A percentile compares a stretch with the other conserved stretches of the same genome.
Conservation (phyloP, 1,140 invertebrate species). For the Magallana angulata region DNA sequence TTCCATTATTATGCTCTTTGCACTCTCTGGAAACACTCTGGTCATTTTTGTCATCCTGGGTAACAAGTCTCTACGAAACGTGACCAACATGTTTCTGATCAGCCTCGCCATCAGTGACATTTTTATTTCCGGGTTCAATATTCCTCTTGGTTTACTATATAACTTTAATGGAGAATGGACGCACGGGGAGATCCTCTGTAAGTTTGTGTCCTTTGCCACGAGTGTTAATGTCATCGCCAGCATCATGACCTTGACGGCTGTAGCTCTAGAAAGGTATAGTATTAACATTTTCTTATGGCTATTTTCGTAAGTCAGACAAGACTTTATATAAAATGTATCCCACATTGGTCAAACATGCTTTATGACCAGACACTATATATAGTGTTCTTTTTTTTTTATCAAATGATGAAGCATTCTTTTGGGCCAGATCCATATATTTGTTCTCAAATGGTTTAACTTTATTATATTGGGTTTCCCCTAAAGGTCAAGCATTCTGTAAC, state of each 20-base stretch:
- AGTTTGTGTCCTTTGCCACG: conserved; percentile 51
- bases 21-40: conserved; percentile 52
- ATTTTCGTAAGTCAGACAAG: too few relatives aligned
- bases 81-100: conserved; percentile 73
- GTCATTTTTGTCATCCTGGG: conserved; percentile 59
- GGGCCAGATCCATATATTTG: too few relatives aligned
- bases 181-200: conserved; percentile 57
- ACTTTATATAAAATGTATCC: too few relatives aligned
- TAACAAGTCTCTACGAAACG: conserved; percentile 60
- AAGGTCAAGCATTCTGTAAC: too few relatives aligned
- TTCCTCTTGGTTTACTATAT: conserved; percentile 60
- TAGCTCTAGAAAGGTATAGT: conserved; percentile 61
- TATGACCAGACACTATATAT: too few relatives aligned
- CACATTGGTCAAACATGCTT: too few relatives aligned
- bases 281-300: not conserved
- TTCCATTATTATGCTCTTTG: conserved; percentile 55
- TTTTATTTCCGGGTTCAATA: conserved; percentile 53
- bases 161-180: conserved; percentile 56
- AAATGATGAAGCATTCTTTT: too few relatives aligned
- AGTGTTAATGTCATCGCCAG: conserved; percentile 61
- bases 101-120: conserved; percentile 60
- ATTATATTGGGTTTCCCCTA: too few relatives aligned
- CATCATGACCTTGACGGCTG: conserved; percentile 56
- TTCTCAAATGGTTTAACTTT: too few relatives aligned
- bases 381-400: too few relatives aligned